These are phyloP conservation scores for Gymnoscopelus microlampas DNA, from an alignment of 2,797 vertebrate species.

Conservation along the genomic window DNA sequence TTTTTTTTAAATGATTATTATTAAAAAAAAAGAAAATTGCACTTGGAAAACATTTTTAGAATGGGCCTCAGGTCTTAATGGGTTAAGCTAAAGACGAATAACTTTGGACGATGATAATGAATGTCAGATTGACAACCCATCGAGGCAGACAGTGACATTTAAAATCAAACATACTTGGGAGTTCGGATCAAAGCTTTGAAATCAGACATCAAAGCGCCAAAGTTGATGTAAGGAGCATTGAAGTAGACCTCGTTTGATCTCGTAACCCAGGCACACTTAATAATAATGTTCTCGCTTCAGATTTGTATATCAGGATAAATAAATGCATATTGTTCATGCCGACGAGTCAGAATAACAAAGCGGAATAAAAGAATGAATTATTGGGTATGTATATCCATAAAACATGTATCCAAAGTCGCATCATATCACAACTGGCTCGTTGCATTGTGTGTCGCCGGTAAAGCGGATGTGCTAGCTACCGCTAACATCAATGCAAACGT, in stretches of 20 bases:
- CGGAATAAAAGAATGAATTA: too few relatives aligned
- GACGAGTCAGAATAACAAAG: background rate
- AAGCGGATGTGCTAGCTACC: too few relatives aligned
- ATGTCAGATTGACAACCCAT: conserved; percentile 34
- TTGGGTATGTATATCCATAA: too few relatives aligned
- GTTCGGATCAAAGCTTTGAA: conserved; percentile 69
- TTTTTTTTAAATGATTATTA: too few relatives aligned
- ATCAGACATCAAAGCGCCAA: conserved; percentile 72
- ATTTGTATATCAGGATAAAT: conserved; percentile 51
- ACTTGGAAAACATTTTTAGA: too few relatives aligned
- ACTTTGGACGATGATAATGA: conserved; percentile 31
- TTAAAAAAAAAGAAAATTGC: too few relatives aligned
- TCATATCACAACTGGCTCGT: too few relatives aligned
- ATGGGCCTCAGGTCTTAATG: too few relatives aligned
- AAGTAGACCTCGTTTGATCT: conserved; percentile 56
- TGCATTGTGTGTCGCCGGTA: too few relatives aligned
- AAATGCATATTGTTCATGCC: conserved; percentile 34
- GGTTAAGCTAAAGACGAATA: too few relatives aligned
- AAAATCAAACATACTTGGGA: conserved; percentile 66
- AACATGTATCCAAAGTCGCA: too few relatives aligned
- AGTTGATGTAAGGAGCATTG: conserved; percentile 55
- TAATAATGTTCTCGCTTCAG: conserved; percentile 18
- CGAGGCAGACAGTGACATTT: conserved; percentile 55
- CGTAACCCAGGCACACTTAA: conserved; percentile 4
- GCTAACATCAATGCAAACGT: too few relatives aligned